Evolutionary conservation across 2,888 invertebrate species (phyloP), one percentile per base, ranked within the genome.

Genomic region (Cremastobaeus sp.): DNA sequence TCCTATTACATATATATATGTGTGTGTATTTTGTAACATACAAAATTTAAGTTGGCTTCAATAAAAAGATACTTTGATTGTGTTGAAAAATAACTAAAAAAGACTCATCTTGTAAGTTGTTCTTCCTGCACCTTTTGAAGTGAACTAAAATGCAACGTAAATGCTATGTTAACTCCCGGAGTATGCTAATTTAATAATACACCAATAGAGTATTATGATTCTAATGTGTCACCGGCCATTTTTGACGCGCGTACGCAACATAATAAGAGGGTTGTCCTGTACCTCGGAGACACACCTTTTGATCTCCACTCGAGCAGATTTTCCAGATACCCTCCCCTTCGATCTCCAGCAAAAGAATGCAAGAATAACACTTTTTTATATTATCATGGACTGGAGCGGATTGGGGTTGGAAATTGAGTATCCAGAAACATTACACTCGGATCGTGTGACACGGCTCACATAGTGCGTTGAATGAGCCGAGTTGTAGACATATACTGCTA

Each of bases 391-490:
- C 25, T 32, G 25, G 37, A 64, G 17, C 28, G 52, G 14, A 28
- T 50, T 17, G 64, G 55, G 60, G 21, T 68, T 54, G 59, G 35
- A 66, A 66, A 69, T 79, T 62, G 66, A 41, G 68, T 69, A 66
- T 68, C 64, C 43, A 45, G 43, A 64, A 76, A 76, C 57, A 74
- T 76, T 74, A 71, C 75, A 76, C 71, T 54, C 59, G 50, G 78
- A 74, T 78, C 69, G 59, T 71, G 72, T 78, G 77, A 76, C 77
- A 60, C 60, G 39, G 66, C 65, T 76, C 66, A 72, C 68, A n/a
- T n/a, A 71, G 76, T 76, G 57, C 66, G 76, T 74, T 55, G 77
- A 69, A 71, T 55, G 76, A 72, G 55, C 68, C 60, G 73, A 47
- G 60, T 45, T 72, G 12, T 11, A 65, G 32, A 55, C 48, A 57